Base-by-base conservation (phyloP, 2,797 vertebrate species). In the Gallinago solitaria region DNA sequence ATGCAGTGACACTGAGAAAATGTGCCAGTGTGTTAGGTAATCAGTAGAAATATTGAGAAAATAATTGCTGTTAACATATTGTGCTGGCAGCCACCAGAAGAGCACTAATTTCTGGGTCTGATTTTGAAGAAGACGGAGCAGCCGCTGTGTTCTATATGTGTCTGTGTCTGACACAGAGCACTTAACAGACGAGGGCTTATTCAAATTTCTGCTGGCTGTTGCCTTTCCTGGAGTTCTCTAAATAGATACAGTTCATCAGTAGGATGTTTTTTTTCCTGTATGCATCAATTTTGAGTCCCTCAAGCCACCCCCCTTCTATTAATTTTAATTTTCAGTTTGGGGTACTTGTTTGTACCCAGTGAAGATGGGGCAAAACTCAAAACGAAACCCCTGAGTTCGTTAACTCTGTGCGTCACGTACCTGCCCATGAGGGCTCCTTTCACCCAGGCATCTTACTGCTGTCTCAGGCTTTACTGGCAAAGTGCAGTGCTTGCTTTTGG, bases 41-140 rank as follows among this genome's bases (percentile, higher is more conserved):
- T 95, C 88, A 80, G 90, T 30, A 80, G 86, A 95, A 96, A 95
- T 80, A 95, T 71, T 95, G 96, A 96, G 93, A 92, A 93, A 95
- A 94, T 89, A 93, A 95, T 96, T 90, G 77, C 91, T 90, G 67
- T 84, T 95, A 89, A 77, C 94, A 90, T 90, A 93, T 89, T 93
- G 96, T 92, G 94, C 91, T 95, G 89, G 82, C 96, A 96, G 85
- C 80, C 24, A 1, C 87, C 86, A 47, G 90, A 90, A 91, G 60
- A 91, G 84, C 78, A 19, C 83, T 88, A 79, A 71, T 91, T 94
- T 87, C 90, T 96, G 88, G 84, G 94, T 77, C 89, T 96, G 94
- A 35, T 84, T 87, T 69, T 84, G 87, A 88, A 80, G 96, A 81
- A 79, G 94, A 61, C 1, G 45, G 87, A 96, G 93, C 92, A 92